These are phyloP conservation scores for Hemiscyllium ocellatum DNA, from an alignment of 2,113 vertebrate species.

Conservation along the genomic window DNA sequence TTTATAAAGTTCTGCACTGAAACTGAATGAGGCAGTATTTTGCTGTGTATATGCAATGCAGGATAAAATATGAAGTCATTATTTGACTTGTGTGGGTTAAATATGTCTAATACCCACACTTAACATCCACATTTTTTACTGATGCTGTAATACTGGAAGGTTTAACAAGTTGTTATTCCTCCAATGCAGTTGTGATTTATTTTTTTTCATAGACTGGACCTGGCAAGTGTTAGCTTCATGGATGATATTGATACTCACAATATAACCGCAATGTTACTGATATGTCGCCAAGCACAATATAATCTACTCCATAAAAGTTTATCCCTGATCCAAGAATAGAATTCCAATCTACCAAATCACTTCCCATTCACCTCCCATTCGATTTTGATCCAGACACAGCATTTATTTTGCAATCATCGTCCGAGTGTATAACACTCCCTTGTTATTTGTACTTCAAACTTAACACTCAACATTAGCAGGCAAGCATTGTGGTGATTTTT, in stretches of 20 bases:
- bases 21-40: background rate
- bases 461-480: background rate
- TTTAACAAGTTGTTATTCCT: background rate
- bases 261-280: background rate
- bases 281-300: background rate
- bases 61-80: background rate
- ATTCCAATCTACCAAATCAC: constrained; percentile 19
- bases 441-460: background rate
- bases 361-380: background rate
- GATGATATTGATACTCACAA: constrained; percentile 17
- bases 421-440: background rate
- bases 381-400: background rate
- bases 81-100: background rate
- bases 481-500: background rate
- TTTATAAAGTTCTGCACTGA: background rate
- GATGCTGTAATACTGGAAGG: background rate
- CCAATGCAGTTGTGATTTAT: background rate
- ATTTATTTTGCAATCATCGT: background rate
- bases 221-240: background rate
- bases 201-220: background rate
- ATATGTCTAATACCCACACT: background rate
- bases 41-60: background rate
- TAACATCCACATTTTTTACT: background rate
- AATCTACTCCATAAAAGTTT: background rate
- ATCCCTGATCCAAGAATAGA: background rate